Conservation (phyloP, 2,888 invertebrate genomes). For the Julus scandinavius region DNA sequence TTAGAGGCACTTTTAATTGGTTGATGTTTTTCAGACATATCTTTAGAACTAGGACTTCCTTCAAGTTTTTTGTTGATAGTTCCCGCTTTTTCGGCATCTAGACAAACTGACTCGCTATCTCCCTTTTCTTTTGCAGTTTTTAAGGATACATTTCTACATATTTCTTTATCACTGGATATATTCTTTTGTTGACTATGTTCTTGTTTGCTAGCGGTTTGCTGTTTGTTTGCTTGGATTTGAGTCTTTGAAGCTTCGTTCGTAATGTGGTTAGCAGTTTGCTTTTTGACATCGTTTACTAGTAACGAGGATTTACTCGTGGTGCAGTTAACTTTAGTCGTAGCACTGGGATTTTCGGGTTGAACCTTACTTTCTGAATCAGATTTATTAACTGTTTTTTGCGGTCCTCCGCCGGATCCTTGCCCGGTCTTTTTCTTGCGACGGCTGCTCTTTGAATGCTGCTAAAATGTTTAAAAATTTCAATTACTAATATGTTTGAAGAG, state of each 20-base stretch:
- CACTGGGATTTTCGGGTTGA: background rate
- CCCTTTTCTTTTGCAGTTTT: background rate
- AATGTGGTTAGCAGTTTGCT: background rate
- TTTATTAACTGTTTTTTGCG: background rate
- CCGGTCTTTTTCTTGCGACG: background rate
- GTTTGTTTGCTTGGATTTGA: background rate
- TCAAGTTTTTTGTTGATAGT: background rate
- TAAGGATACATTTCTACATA: background rate
- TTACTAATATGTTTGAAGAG: too few species aligned
- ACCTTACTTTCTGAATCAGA: background rate
- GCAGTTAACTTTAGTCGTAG: background rate
- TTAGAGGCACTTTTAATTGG: background rate
- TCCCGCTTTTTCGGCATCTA: background rate
- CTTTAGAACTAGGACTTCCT: background rate
- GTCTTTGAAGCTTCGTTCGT: background rate
- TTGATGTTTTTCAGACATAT: background rate
- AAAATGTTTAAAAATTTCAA: background rate
- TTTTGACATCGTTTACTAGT: background rate
- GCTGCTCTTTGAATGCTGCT: background rate
- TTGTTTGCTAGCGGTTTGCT: background rate
- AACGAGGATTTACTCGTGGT: background rate
- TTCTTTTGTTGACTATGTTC: background rate
- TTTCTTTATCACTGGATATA: background rate
- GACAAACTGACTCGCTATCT: background rate
- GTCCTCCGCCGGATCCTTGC: background rate